Evolutionary conservation across 2,113 vertebrate species (phyloP), one percentile per base, ranked within the genome.

Genomic region (Corythaixoides concolor): DNA sequence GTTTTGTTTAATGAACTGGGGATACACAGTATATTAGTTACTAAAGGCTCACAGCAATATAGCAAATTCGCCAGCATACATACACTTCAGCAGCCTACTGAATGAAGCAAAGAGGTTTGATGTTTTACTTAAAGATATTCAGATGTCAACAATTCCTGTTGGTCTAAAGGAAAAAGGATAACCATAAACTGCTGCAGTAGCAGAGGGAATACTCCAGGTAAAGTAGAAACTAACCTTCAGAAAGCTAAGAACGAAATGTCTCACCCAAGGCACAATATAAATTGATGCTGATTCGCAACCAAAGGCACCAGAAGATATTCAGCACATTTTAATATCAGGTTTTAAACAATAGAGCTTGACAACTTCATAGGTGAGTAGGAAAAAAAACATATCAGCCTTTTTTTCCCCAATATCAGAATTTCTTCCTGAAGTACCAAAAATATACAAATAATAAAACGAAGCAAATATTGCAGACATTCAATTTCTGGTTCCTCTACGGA

Each of bases 221-320:
- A 80, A 64, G n/a, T 17, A 35, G 52, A 93, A 77, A 85, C 55
- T 81, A 88, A 90, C 27, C 47, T 91, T 85, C 75, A 94, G 64
- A 93, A 92, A 95, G 37, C 28, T 79, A 45, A 93, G 33, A 94
- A 88, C 56, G 91, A 90, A 94, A 85, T 32, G 33, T 32, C 20
- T 90, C 50, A 80, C 12, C 16, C 50, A 52, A 86, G 33, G 76
- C 39, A 91, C 27, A 47, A 24, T 47, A 56, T 21, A 55, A 66
- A 26, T 19, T 52, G 32, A 69, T 88, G 27, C 15, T 9, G 2
- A 70, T 86, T 41, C 12, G 3, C 49, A 94, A 87, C 21, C 62
- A 91, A 78, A 88, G 45, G 24, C 9, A 49, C 27, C 8, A 73
- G 66, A 82, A n/a, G 27, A 43, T 56, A n/a, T 33, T 76, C 58